A percentile compares a stretch with the other conserved stretches of the same genome.
Evolutionary conservation across 2,797 vertebrate genomes (phyloP).

Genomic region (Gymnoscopelus braueri): DNA sequence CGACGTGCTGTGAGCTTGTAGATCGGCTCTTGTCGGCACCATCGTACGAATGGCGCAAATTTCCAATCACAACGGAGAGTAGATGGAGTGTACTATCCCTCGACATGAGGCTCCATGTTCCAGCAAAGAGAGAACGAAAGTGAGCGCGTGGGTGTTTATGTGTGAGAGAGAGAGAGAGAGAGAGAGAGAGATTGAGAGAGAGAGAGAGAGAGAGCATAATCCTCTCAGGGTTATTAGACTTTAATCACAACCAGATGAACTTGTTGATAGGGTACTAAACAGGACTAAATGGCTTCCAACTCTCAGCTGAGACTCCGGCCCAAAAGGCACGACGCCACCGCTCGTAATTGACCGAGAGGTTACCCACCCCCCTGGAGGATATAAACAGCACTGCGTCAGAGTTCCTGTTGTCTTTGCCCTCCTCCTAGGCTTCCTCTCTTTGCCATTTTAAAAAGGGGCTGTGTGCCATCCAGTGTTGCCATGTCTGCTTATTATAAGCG

Average conservation of each 20-base stretch:
- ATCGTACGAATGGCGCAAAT: conserved; percentile 49
- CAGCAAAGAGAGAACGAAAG: conserved; percentile 26
- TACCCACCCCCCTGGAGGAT: too few relatives aligned
- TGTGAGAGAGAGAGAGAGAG: background rate
- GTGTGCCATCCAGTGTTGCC: too few relatives aligned
- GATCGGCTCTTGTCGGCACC: background rate
- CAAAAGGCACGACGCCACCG: too few relatives aligned
- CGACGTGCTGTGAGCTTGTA: too few relatives aligned
- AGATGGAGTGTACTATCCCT: conserved; percentile 48
- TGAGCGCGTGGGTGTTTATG: conserved; percentile 12
- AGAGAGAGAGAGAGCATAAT: background rate
- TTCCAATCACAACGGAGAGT: conserved; percentile 53
- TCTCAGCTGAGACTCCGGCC: conserved; percentile 6
- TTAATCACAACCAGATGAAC: conserved; percentile 63
- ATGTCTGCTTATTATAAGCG: too few relatives aligned
- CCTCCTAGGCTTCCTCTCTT: too few relatives aligned
- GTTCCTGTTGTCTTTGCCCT: too few relatives aligned
- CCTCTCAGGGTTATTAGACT: conserved; percentile 44
- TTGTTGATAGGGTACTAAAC: conserved; percentile 58
- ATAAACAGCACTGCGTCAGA: too few relatives aligned
- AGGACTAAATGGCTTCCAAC: conserved; percentile 46
- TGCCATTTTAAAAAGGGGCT: too few relatives aligned
- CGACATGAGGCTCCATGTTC: conserved; percentile 49
- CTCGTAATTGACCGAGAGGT: too few relatives aligned
- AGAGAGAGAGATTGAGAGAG: too few relatives aligned